Percentiles rank a stretch among this genome's conserved stretches.
These are phyloP conservation scores for Mya arenaria DNA, from an alignment of 1,140 invertebrate genomes.

Conservation along the genomic window DNA sequence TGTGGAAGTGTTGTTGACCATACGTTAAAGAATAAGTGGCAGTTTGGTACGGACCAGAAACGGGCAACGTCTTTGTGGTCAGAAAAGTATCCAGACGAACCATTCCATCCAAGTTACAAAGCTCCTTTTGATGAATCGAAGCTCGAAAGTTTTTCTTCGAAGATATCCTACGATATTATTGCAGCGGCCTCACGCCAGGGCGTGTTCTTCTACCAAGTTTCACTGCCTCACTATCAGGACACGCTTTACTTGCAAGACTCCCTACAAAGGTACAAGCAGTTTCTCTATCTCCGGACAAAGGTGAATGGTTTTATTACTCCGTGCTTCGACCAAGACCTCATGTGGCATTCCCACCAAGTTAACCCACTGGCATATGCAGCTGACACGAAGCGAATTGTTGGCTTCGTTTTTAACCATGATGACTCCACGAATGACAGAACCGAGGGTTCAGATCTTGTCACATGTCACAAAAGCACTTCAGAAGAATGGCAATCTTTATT, in stretches of 20 bases:
- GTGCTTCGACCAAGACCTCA: conserved; percentile 82
- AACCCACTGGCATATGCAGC: conserved; percentile 76
- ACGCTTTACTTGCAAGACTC: conserved; percentile 78
- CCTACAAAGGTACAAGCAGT: conserved; percentile 80
- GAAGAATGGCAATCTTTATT: conserved; percentile 63
- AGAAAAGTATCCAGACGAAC: conserved; percentile 66
- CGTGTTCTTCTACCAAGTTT: conserved; percentile 80
- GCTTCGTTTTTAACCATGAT: conserved; percentile 78
- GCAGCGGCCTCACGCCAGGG: conserved; percentile 78
- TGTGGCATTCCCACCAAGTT: conserved; percentile 82
- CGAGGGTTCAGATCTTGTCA: conserved; percentile 74
- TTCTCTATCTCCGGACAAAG: conserved; percentile 78
- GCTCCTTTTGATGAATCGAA: neutral
- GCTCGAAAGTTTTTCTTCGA: conserved; percentile 43
- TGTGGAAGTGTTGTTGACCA: conserved; percentile 79
- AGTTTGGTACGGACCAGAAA: conserved; percentile 18
- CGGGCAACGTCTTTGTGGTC: conserved; percentile 69
- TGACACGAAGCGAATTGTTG: conserved; percentile 78
- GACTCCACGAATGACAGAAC: conserved; percentile 80
- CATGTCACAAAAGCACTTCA: conserved; percentile 54
- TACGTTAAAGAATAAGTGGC: conserved; percentile 40
- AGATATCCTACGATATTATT: conserved; percentile 77
- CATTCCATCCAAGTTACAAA: conserved; percentile 63
- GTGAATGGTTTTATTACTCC: conserved; percentile 80
- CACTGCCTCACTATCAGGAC: conserved; percentile 81